phyloP scores from a whole-genome alignment of 2,797 vertebrate genomes.

The Sternarchorhynchus goeldii region DNA sequence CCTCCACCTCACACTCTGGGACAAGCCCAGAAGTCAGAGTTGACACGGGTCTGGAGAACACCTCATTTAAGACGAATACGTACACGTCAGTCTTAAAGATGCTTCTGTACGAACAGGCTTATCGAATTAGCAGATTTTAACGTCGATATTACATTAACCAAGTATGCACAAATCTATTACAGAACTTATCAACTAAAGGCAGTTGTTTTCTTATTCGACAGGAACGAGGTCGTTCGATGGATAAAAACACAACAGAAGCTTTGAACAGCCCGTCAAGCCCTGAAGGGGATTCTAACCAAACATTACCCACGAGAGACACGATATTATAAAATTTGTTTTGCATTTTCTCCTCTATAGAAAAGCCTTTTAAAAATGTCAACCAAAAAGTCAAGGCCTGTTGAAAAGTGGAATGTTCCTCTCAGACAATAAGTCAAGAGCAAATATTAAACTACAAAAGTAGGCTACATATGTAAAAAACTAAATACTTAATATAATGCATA shows the following conservation, averaged over 20 bases:
- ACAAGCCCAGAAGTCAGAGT: slow-evolving; percentile 34
- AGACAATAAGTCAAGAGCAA: background rate
- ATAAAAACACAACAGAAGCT: background rate
- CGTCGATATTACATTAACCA: background rate
- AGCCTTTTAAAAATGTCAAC: background rate
- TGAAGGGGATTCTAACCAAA: background rate
- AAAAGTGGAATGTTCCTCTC: background rate
- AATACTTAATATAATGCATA: background rate
- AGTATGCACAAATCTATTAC: background rate
- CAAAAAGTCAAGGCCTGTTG: background rate
- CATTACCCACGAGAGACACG: background rate
- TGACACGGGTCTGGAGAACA: slow-evolving; percentile 10
- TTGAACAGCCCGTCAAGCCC: background rate
- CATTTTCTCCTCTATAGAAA: background rate
- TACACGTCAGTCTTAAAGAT: background rate
- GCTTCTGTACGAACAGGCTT: background rate
- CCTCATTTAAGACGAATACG: slow-evolving; percentile 1
- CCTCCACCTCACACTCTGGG: slow-evolving; percentile 21
- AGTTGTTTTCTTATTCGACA: background rate
- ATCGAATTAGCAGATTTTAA: background rate
- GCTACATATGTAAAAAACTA: background rate
- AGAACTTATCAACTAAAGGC: background rate
- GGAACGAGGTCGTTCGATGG: background rate
- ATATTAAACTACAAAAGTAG: too few relatives aligned
- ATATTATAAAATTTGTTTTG: background rate